These are phyloP conservation scores for Scyliorhinus canicula DNA, from an alignment of 2,797 vertebrate genomes.

Conservation along the genomic window DNA sequence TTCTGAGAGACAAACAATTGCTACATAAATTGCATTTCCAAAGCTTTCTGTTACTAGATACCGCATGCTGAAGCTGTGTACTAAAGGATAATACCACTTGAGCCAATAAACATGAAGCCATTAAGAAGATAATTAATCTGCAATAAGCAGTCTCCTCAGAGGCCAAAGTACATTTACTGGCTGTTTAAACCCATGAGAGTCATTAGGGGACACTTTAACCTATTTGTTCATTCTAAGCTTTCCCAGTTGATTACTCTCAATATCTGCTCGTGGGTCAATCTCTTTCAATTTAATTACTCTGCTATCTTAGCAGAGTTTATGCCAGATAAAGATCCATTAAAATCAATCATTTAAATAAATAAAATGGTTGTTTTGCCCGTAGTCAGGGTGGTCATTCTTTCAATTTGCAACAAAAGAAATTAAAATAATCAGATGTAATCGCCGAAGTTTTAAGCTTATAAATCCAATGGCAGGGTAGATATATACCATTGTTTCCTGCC, in stretches of 20 bases:
- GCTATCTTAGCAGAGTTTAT: background rate
- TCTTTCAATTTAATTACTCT: background rate
- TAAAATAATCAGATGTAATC: background rate
- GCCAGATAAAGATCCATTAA: background rate
- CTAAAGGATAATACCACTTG: background rate
- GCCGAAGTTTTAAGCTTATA: background rate
- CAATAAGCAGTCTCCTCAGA: background rate
- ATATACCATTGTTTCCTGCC: background rate
- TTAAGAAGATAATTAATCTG: background rate
- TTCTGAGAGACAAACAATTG: background rate
- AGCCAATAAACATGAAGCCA: background rate
- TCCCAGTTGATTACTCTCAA: background rate
- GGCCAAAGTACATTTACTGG: background rate
- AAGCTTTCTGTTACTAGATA: background rate
- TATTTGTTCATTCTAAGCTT: background rate
- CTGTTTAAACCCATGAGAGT: background rate
- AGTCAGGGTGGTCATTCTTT: background rate
- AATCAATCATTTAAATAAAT: background rate
- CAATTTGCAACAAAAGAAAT: background rate
- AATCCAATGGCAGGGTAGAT: background rate
- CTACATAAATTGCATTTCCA: background rate
- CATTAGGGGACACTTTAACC: background rate
- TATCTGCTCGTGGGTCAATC: background rate
- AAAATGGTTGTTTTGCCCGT: background rate
- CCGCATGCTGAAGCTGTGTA: background rate